phyloP scores from a whole-genome alignment of 2,888 invertebrate genomes.

The Abscondita cerata region DNA sequence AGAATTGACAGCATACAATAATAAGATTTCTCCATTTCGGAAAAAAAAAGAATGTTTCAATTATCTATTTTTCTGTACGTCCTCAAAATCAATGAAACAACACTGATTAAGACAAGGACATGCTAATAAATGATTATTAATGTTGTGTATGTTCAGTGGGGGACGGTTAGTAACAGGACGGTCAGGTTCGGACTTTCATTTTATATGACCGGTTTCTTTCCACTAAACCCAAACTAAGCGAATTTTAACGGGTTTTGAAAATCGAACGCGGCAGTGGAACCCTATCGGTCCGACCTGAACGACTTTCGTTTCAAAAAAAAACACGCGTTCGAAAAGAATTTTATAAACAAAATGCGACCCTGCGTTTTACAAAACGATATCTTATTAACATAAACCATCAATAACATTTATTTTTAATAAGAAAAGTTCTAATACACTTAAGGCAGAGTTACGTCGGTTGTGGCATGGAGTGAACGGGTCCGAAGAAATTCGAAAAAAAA shows the following conservation, averaged over 20 bases:
- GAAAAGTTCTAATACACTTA: slow-evolving; percentile 19
- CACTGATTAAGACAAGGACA: slow-evolving; percentile 28
- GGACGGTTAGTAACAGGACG: slow-evolving; percentile 29
- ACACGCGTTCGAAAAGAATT: too few relatives aligned
- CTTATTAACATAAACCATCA: slow-evolving; percentile 21
- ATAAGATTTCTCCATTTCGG: too few relatives aligned
- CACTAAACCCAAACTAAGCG: too few relatives aligned
- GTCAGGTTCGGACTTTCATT: slow-evolving; percentile 20
- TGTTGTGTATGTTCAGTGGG: slow-evolving; percentile 23
- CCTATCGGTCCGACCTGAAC: too few relatives aligned
- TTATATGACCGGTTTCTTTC: slow-evolving; percentile 22
- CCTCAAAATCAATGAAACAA: slow-evolving; percentile 18
- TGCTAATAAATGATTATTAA: slow-evolving; percentile 18
- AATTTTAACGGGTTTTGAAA: too few relatives aligned
- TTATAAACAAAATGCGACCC: slow-evolving; percentile 19
- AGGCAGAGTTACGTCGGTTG: slow-evolving; percentile 19
- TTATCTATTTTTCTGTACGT: slow-evolving; percentile 17
- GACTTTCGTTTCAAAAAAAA: too few relatives aligned
- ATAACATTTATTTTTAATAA: slow-evolving; percentile 30
- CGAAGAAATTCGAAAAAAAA: background rate
- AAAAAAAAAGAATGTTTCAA: background rate
- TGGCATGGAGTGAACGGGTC: slow-evolving; percentile 10
- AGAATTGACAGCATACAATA: background rate
- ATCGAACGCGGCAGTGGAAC: too few relatives aligned
- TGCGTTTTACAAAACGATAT: slow-evolving; percentile 15